Base-by-base conservation (phyloP, 1,140 invertebrate species). In the Hyles euphorbiae region DNA sequence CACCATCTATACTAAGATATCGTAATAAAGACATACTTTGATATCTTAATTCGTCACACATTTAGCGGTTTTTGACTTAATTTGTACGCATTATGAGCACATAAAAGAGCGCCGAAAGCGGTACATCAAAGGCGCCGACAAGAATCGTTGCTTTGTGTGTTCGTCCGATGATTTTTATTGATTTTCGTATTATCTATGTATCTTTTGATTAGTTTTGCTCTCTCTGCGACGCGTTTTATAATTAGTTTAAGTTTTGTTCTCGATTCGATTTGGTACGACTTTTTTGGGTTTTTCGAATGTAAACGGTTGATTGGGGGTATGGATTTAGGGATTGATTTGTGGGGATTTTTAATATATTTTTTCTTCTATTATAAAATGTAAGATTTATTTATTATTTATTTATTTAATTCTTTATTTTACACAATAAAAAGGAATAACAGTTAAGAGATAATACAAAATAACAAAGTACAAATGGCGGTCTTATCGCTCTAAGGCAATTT, bases 1-100 rank as follows among this genome's bases (percentile, higher is more conserved):
- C 67, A 73, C 58, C 71, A 34, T 61, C 45, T 67, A 65, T 48
- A 40, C 12, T 53, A 3, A 11, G 58, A 51, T 62, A 66, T 66
- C 58, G 63, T 63, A 64, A 63, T 49, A 60, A 79, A 79, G 72
- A 72, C 76, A 83, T 78, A 81, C 78, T 82, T 85, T 81, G 81
- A 84, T 81, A 78, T 63, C 69, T 81, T 74, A 73, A 87, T 88
- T 88, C 85, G 85, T 83, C 79, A 86, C 81, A 84, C 83, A 76
- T 76, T 87, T 86, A 83, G 73, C 72, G 72, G 75, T 73, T 86
- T 48, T 85, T 83, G 82, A 85, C 79, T 86, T 82, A 82, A 86
- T 86, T 88, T 83, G 78, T 78, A 82, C 85, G 77, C 81, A 83
- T 88, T 88, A 88, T 84, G 78, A 76, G 61, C 62, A 76, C 67